Percentiles rank a stretch among this genome's conserved stretches.
phyloP scores from a whole-genome alignment of 2,113 vertebrate genomes.

The Takifugu flavidus region DNA sequence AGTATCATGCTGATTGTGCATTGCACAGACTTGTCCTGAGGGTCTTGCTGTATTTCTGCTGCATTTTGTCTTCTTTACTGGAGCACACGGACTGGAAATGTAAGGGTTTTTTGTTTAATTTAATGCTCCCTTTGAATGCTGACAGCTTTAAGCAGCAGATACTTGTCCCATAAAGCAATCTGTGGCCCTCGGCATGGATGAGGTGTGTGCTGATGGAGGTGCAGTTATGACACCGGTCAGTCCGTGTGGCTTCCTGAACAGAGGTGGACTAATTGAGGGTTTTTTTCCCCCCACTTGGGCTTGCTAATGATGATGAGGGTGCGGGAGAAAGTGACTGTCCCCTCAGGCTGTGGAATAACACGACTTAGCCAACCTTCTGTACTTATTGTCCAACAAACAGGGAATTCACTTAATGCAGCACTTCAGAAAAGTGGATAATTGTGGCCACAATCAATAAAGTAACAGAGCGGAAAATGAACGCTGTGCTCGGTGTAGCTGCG shows the following conservation, averaged over 20 bases:
- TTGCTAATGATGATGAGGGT: slow-evolving; percentile 78
- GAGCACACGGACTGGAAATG: background rate
- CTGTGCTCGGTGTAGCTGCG: slow-evolving; percentile 47
- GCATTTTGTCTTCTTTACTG: slow-evolving; percentile 4
- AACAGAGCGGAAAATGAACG: slow-evolving; percentile 77
- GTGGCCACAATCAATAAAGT: slow-evolving; percentile 77
- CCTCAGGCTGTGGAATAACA: slow-evolving; percentile 73
- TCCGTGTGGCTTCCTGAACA: slow-evolving; percentile 41
- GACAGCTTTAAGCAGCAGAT: slow-evolving; percentile 1
- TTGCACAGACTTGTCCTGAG: background rate
- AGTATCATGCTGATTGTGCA: background rate
- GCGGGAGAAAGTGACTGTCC: slow-evolving; percentile 66
- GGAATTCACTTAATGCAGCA: slow-evolving; percentile 79
- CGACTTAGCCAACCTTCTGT: slow-evolving; percentile 76
- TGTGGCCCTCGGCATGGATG: slow-evolving; percentile 20
- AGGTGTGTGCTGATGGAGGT: slow-evolving; percentile 9
- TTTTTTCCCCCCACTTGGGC: slow-evolving; percentile 56
- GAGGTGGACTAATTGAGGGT: slow-evolving; percentile 73
- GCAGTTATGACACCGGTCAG: slow-evolving; percentile 41
- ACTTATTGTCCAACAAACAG: slow-evolving; percentile 83
- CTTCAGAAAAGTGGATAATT: slow-evolving; percentile 81
- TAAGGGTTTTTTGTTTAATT: slow-evolving; percentile 4
- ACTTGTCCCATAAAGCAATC: slow-evolving; percentile 21
- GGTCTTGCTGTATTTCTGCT: background rate
- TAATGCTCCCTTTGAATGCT: slow-evolving; percentile 11